Evolutionary conservation across 2,113 vertebrate genomes (phyloP), one percentile per base, ranked within the genome.

Genomic region (Stegostoma tigrinum): DNA sequence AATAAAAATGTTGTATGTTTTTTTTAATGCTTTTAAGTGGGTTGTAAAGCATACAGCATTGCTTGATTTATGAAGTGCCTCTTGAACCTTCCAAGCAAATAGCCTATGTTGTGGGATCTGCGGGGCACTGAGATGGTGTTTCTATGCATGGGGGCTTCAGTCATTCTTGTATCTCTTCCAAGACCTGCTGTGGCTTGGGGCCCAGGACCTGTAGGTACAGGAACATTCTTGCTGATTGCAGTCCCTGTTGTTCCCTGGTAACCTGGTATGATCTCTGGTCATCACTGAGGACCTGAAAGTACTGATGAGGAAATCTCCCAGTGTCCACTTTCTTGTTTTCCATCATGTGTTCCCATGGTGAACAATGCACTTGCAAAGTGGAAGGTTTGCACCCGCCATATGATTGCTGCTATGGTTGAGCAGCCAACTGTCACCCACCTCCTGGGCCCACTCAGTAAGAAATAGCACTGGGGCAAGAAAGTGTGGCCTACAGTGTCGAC

Each of bases 21-120:
- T 90, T 91, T 93, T 67, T 93, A 66, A 67, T 66, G 89, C 89
- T 93, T 93, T 93, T 93, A 93, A 93, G 64, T 66, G 89, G 34
- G 89, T 93, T 93, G 89, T 93, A 66, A 93, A 93, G 89, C 55
- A 0, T 61, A 38, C 61, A 38, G 61, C 55, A 21, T 10, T 45
- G 89, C 61, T 42, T 93, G 89, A 93, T 93, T 93, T 66, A 93
- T 93, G 89, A 93, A 67, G 89, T 93, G 89, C n/a, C 89, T 67
- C 61, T 23, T 45, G 61, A 93, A 45, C n/a, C 34, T 93, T 64
- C 23, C 38, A 67, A 38, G 30, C 89, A 93, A 93, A 93, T 93
- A 67, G n/a, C 34, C 38, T 34, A 38, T n/a, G n/a, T 93, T 21
- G 17, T 38, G 30, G 89, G 34, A 66, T 14, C 89, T n/a, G 19